Base-by-base conservation (phyloP, 2,113 vertebrate species). In the Puffinus mauretanicus region DNA sequence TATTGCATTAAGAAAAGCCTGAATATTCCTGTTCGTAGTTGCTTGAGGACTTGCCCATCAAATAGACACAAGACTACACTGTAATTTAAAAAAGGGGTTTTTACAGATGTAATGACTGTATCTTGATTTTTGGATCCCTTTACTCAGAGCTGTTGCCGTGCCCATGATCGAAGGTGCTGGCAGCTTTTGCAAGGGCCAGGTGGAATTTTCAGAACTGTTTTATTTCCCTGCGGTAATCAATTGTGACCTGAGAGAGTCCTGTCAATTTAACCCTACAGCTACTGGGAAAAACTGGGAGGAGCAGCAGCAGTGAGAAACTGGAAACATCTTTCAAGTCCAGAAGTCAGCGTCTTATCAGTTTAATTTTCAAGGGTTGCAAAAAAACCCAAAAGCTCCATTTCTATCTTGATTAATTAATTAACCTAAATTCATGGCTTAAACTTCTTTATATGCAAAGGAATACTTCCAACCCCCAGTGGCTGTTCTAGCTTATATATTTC, bases 1-100 rank as follows among this genome's bases (percentile, higher is more conserved):
- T 17, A 55, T 0, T 29, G 42, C 12, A 65, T 30, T 52, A 75
- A 30, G 38, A 70, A 92, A 90, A 93, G 7, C 20, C 16, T 46
- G 25, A 86, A 16, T 27, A 79, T 8, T 64, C 19, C 34, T 49
- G 22, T n/a, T 52, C 4, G 0, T 16, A 82, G 26, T 20, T 24
- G 27, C 32, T 64, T 73, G 49, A 61, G 57, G 51, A 46, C 13
- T 27, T 62, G 25, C 27, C 69, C 22, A 83, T 46, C 10, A 21
- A 25, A 70, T 0, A 84, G 8, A 19, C 34, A 90, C 4, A 82
- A 60, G 30, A 40, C 13, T 10, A 72, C 15, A 54, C 0, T 0
- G 0, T 12, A 52, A 46, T 27, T 40, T 27, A 18, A 36, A 67
- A 19, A 13, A 6, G 11, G 1, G 2, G 6, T 24, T 52, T 44